Base-by-base conservation (phyloP, 2,797 vertebrate genomes). In the Hippoglossus hippoglossus region DNA sequence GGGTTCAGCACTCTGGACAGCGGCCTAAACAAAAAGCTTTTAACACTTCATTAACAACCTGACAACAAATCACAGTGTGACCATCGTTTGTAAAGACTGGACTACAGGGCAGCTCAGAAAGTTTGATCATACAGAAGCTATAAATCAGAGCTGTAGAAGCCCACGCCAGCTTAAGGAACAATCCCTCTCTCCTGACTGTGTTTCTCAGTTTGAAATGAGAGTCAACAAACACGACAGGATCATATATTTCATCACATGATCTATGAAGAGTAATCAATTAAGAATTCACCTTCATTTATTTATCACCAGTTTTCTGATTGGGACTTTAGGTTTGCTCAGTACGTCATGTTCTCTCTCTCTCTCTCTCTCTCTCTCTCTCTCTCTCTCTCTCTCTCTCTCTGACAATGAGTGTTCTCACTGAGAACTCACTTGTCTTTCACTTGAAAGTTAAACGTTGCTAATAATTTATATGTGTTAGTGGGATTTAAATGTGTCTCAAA, bases 1-100 rank as follows among this genome's bases (percentile, higher is more conserved):
- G 16, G 31, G 63, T 44, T 83, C 82, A 70, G 73, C 67, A 62
- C 52, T 52, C 51, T 64, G 60, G 65, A 67, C 54, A 49, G 47
- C 4, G 8, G 12, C 59, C 16, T 19, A 12, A 1, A 36, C 50
- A 54, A 56, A 71, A 67, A 73, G 55, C 26, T 15, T 66, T 67
- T 46, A 31, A 73, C n/a, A 67, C 39, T 16, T 26, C 10, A 71
- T 70, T 67, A 56, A 67, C 63, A 70, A 67, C 34, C 54, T 34
- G 13, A 71, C 49, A 79, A 41, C 15, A 13, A 18, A 44, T 71
- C 75, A 77, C 55, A 57, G 59, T 15, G 9, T 55, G 54, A 68
- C 18, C 26, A 63, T 63, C 25, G 55, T 70, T 64, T 62, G 46
- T 39, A 67, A 25, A 71, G 63, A 56, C 1, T 31, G 31, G 41